phyloP scores from a whole-genome alignment of 2,113 vertebrate genomes.

The Lates calcarifer region DNA sequence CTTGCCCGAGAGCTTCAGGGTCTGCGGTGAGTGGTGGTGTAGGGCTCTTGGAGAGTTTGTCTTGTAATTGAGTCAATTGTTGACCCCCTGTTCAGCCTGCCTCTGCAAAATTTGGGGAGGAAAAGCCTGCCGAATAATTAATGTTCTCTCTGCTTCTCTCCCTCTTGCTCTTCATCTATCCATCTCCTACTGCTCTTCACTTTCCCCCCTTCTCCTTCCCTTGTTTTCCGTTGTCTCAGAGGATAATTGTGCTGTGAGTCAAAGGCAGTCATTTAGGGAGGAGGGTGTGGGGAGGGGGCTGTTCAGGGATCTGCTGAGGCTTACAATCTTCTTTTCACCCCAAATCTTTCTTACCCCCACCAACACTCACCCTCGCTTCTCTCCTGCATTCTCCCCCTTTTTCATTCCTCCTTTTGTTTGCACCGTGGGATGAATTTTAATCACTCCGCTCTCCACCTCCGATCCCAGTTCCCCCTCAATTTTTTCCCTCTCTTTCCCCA shows the following conservation, averaged over 20 bases:
- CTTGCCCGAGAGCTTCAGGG: conserved; percentile 78
- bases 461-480: conserved; percentile 43
- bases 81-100: conserved; percentile 85
- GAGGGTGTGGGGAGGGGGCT: conserved; percentile 26
- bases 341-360: conserved; percentile 71
- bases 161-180: conserved; percentile 68
- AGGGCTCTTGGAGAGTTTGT: conserved; percentile 89
- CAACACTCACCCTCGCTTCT: conserved; percentile 64
- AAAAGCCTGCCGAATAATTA: conserved; percentile 81
- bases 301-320: conserved; percentile 77
- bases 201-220: conserved; percentile 38
- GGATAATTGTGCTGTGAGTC: conserved; percentile 82
- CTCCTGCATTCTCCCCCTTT: conserved; percentile 76
- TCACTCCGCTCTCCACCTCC: conserved; percentile 76
- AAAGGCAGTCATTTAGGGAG: conserved; percentile 82
- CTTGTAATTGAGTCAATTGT: conserved; percentile 93
- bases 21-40: conserved; percentile 80
- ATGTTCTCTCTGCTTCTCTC: conserved; percentile 73
- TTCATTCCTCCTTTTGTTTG: conserved; percentile 86
- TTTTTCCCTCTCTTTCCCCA: conserved; percentile 23
- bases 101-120: conserved; percentile 72
- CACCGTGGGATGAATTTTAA: conserved; percentile 89
- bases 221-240: conserved; percentile 72
- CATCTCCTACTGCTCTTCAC: conserved; percentile 71
- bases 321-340: conserved; percentile 85